Base-by-base conservation (phyloP, 2,797 vertebrate genomes). In the Smutsia gigantea region DNA sequence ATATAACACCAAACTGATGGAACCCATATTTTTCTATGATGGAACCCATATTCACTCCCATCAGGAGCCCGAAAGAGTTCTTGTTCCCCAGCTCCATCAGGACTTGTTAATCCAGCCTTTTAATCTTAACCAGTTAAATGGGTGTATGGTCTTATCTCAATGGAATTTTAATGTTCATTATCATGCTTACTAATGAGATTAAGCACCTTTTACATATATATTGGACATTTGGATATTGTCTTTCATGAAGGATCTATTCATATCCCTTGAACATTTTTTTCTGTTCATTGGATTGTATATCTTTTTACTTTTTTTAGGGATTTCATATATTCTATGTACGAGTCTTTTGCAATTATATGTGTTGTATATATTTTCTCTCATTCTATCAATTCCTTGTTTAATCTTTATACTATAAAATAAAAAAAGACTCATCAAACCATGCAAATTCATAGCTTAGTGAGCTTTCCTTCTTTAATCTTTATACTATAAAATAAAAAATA, bases 81-180 rank as follows among this genome's bases (percentile, higher is more conserved):
- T 19, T 66, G 14, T 18, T 64, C 21, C 5, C 34, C 6, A 6
- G 42, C 75, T 34, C 66, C 8, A 46, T 57, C 17, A 2, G 21
- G 7, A 1, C 7, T 69, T 21, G 1, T 42, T 79, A 55, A 55
- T 23, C 3, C 8, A 27, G 6, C 13, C 39, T 61, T 68, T 49
- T 55, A 42, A 19, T 5, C 66, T 77, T 25, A 39, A 25, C 39
- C 27, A 7, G 46, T 31, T 31, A 21, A 6, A 2, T 42, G 5
- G 4, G 0, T 37, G 11, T n/a, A 1, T 39, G 15, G 2, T 55
- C 21, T 1, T n/a, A 59, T 7, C 14, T 37, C 13, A 27, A 11
- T 34, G 51, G 15, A 46, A 27, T 61, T 75, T 61, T 42, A 29
- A 21, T 34, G 37, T 79, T 74, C 12, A 27, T 21, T 71, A 31